phyloP scores from a whole-genome alignment of 2,888 invertebrate species.

The Cephus rjabovi region DNA sequence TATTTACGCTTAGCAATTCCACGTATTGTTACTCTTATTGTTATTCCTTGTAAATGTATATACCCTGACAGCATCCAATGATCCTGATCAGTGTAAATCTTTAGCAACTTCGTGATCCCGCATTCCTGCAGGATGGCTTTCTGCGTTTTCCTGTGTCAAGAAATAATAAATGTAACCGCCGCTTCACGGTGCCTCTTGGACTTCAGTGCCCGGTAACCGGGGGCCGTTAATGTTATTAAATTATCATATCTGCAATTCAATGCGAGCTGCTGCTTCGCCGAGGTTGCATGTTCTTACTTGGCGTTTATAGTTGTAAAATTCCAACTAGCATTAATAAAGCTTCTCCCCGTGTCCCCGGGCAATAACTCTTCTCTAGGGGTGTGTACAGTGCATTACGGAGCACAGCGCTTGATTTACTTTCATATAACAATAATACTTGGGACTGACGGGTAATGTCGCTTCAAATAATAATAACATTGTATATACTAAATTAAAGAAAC shows the following conservation, averaged over 20 bases:
- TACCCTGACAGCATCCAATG: background rate
- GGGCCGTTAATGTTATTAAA: slow-evolving; percentile 18
- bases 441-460: background rate
- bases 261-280: slow-evolving; percentile 29
- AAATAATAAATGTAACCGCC: slow-evolving; percentile 1
- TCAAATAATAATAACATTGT: background rate
- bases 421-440: background rate
- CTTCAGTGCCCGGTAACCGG: background rate
- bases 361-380: slow-evolving; percentile 6
- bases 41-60: background rate
- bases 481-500: background rate
- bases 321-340: slow-evolving; percentile 7
- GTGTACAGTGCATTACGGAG: background rate
- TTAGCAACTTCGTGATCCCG: background rate
- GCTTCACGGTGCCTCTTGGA: background rate
- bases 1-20: background rate
- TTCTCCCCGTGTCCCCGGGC: background rate
- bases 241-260: slow-evolving; percentile 27
- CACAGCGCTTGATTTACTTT: background rate
- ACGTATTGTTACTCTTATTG: background rate
- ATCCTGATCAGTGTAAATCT: background rate
- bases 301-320: slow-evolving; percentile 21
- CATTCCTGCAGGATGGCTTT: background rate
- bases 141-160: background rate
- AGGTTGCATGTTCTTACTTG: slow-evolving; percentile 37